A percentile compares a stretch with the other conserved stretches of the same genome.
These are phyloP conservation scores for Myotis davidii DNA, from an alignment of 2,113 vertebrate genomes.

Conservation along the genomic window DNA sequence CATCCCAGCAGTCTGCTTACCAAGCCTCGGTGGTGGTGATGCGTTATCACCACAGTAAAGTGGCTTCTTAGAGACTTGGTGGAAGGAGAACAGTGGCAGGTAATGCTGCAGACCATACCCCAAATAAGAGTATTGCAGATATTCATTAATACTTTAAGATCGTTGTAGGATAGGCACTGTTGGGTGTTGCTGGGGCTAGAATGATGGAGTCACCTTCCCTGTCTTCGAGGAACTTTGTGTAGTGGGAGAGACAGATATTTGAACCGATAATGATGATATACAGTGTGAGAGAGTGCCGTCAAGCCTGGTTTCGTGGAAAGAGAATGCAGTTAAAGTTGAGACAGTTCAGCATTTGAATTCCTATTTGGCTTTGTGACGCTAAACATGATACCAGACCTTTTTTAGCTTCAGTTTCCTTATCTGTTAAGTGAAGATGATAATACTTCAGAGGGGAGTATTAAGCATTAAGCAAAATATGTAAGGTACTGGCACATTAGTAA, in stretches of 20 bases:
- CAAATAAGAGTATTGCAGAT: not conserved
- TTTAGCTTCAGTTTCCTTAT: constrained; percentile 3
- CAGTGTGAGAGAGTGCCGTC: not conserved
- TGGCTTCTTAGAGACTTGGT: constrained; percentile 21
- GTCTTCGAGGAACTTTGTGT: not conserved
- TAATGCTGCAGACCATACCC: not conserved
- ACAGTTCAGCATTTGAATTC: not conserved
- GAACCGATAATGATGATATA: not conserved
- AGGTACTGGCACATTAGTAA: not conserved
- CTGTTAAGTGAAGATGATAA: not conserved
- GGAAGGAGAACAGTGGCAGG: not conserved
- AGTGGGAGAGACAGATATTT: not conserved
- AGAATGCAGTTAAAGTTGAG: constrained; percentile 8
- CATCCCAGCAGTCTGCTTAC: not conserved
- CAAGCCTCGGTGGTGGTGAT: not conserved
- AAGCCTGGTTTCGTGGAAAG: not conserved
- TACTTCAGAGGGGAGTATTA: not conserved
- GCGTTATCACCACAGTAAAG: not conserved
- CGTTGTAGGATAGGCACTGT: not conserved
- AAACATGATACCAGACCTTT: not conserved
- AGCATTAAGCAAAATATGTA: not conserved
- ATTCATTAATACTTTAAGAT: not conserved
- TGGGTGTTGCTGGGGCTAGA: not conserved
- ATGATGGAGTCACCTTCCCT: not conserved
- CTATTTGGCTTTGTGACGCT: not conserved